These are phyloP conservation scores for Conomelus anceps DNA, from an alignment of 2,888 invertebrate genomes.

Conservation along the genomic window DNA sequence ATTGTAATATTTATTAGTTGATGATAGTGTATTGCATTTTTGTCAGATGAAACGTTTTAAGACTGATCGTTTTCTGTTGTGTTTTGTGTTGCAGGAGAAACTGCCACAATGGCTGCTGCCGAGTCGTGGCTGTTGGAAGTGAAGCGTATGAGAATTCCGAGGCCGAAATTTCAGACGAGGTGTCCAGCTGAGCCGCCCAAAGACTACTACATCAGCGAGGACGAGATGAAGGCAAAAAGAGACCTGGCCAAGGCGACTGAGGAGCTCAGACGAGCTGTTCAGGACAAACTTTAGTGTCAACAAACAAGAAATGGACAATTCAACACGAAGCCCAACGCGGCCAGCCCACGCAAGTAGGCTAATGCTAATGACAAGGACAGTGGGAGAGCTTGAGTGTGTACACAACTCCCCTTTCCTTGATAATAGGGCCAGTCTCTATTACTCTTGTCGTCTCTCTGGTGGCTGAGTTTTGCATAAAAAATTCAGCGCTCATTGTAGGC, in stretches of 20 bases:
- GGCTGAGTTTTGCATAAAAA: not conserved
- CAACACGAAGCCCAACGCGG: not conserved
- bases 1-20: too few relatives aligned
- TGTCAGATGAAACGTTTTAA: too few relatives aligned
- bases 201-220: slow-evolving; percentile 65
- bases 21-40: too few relatives aligned
- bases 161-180: slow-evolving; percentile 68
- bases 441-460: too few relatives aligned
- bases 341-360: not conserved
- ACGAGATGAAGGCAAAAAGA: slow-evolving; percentile 52
- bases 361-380: not conserved
- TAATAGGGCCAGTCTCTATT: not conserved
- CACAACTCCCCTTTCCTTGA: not conserved
- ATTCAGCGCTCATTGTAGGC: not conserved
- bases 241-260: slow-evolving; percentile 64
- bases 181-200: slow-evolving; percentile 69
- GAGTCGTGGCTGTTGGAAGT: slow-evolving; percentile 80
- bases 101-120: slow-evolving; percentile 47
- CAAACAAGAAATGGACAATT: not conserved
- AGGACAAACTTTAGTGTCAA: slow-evolving; percentile 63
- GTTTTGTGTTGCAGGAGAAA: slow-evolving; percentile 15
- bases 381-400: not conserved
- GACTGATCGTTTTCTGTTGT: slow-evolving; percentile 9
- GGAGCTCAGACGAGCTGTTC: slow-evolving; percentile 65
- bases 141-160: slow-evolving; percentile 73